Evolutionary conservation across 2,888 invertebrate species (phyloP).

Genomic region (Merodon equestris): DNA sequence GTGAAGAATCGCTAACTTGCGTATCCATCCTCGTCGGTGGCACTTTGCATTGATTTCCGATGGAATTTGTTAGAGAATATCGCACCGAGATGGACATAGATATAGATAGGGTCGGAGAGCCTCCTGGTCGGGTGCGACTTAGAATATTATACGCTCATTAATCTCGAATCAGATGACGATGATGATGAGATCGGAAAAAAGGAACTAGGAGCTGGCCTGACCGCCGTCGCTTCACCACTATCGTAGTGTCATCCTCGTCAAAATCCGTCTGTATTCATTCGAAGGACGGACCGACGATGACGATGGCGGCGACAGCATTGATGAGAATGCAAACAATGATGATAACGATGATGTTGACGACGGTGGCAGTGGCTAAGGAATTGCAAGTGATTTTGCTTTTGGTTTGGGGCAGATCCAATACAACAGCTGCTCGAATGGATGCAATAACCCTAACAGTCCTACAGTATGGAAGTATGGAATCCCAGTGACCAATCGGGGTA

Average conservation of each 20-base stretch:
- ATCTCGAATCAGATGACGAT: conserved; percentile 58
- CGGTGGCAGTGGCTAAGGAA: conserved; percentile 46
- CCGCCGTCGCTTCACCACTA: not conserved
- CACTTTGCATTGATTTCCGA: conserved; percentile 55
- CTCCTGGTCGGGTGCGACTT: conserved; percentile 44
- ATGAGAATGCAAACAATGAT: no score
- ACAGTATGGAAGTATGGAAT: conserved; percentile 9
- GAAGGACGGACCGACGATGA: not conserved
- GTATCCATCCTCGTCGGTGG: conserved; percentile 31
- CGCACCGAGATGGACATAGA: conserved; percentile 1
- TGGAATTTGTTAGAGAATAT: conserved; percentile 57
- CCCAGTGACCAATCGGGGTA: no score
- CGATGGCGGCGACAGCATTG: not conserved
- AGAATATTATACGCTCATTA: conserved; percentile 67
- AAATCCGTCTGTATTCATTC: not conserved
- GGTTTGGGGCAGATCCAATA: conserved; percentile 54
- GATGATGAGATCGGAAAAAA: conserved; percentile 28
- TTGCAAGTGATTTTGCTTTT: conserved; percentile 64
- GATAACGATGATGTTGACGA: conserved; percentile 20
- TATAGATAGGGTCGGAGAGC: no score
- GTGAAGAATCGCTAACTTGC: conserved; percentile 57
- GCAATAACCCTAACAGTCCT: conserved; percentile 16
- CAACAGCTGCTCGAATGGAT: conserved; percentile 60
- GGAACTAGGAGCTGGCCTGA: conserved; percentile 24
- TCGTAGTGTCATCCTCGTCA: conserved; percentile 14